phyloP scores from a whole-genome alignment of 2,113 vertebrate genomes.

The Coreoperca whiteheadi region DNA sequence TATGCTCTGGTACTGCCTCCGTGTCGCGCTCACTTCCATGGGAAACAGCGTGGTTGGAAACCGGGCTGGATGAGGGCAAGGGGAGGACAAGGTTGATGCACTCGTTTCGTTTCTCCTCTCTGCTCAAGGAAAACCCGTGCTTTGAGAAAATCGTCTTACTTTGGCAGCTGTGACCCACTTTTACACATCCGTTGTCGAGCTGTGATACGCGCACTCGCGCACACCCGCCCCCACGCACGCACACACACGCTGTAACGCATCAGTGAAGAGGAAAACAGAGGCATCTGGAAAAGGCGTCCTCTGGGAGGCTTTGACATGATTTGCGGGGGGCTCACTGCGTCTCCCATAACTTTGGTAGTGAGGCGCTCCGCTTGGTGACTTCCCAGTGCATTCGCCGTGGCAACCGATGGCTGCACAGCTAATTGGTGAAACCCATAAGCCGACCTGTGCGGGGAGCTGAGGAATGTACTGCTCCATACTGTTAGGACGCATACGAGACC shows the following conservation, averaged over 20 bases:
- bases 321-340: constrained; percentile 63
- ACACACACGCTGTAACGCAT: constrained; percentile 56
- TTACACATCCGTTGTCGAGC: constrained; percentile 69
- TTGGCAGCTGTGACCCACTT: constrained; percentile 86
- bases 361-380: constrained; percentile 45
- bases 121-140: constrained; percentile 61
- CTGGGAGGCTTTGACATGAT: constrained; percentile 77
- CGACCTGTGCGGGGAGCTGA: not conserved
- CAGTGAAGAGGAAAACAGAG: constrained; percentile 81
- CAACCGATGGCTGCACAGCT: constrained; percentile 47
- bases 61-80: constrained; percentile 1
- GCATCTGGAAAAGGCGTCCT: constrained; percentile 83
- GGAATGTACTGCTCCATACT: not conserved
- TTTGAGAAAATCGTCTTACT: constrained; percentile 49
- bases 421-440: constrained; percentile 48
- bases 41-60: not conserved
- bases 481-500: constrained; percentile 54
- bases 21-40: constrained; percentile 9
- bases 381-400: constrained; percentile 19
- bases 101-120: constrained; percentile 47
- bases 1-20: constrained; percentile 14
- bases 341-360: constrained; percentile 56
- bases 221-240: constrained; percentile 30
- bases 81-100: constrained; percentile 40
- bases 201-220: constrained; percentile 24